Evolutionary conservation across 2,113 vertebrate species (phyloP).

Genomic region (Fulica atra): DNA sequence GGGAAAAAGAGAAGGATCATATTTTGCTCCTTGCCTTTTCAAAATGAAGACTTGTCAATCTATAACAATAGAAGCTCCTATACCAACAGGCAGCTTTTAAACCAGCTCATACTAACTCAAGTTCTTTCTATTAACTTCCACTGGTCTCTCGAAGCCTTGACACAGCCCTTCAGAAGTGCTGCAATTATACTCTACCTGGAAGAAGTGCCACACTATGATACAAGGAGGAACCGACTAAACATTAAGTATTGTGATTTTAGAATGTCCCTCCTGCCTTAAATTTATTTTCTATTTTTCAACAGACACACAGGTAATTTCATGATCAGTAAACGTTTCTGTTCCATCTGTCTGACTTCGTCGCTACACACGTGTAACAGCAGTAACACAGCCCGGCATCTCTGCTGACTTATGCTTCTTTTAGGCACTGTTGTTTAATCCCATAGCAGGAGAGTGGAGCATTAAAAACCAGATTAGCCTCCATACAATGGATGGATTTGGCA

Average conservation of each 20-base stretch:
- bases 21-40: not conserved
- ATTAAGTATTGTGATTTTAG: not conserved
- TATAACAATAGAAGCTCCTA: not conserved
- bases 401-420: not conserved
- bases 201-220: not conserved
- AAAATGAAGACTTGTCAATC: not conserved
- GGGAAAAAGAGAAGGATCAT: not conserved
- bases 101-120: not conserved
- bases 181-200: not conserved
- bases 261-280: not conserved
- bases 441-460: not conserved
- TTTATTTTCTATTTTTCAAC: not conserved
- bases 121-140: not conserved
- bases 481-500: not conserved
- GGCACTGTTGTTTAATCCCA: not conserved
- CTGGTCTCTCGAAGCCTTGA: not conserved
- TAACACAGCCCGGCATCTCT: not conserved
- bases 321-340: not conserved
- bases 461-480: not conserved
- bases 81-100: not conserved
- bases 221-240: not conserved
- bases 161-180: not conserved
- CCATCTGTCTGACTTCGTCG: not conserved
- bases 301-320: not conserved
- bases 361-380: not conserved